Percentiles rank a stretch among this genome's conserved stretches.
phyloP scores from a whole-genome alignment of 35 echinoderm and acorn worm genomes.

The Amphiura filiformis region DNA sequence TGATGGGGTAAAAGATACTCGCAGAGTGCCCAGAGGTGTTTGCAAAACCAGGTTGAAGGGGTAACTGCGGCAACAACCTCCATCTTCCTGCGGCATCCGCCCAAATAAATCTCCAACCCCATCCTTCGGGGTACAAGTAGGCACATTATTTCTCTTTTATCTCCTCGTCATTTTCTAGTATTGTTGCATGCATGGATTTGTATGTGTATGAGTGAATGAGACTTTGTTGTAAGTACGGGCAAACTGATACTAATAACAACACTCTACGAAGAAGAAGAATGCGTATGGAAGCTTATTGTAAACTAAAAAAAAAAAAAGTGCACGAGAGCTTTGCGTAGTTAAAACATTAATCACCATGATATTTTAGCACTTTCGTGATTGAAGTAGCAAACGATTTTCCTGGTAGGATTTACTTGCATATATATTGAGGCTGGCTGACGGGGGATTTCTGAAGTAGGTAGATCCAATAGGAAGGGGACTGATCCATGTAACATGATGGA shows the following conservation, averaged over 20 bases:
- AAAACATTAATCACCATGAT: slow-evolving; percentile 6
- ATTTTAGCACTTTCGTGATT: not conserved
- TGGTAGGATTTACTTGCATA: not conserved
- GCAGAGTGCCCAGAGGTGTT: not conserved
- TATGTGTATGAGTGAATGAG: not conserved
- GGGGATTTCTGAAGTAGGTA: not conserved
- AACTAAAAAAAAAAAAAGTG: too few species aligned
- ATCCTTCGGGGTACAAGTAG: not conserved
- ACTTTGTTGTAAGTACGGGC: not conserved
- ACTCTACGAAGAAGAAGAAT: not conserved
- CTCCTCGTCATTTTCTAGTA: not conserved
- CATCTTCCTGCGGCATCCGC: not conserved
- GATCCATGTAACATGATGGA: not conserved
- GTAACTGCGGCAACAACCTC: not conserved
- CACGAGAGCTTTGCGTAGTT: not conserved
- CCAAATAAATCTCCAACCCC: slow-evolving; percentile 9
- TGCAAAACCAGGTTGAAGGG: slow-evolving; percentile 5
- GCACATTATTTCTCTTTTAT: too few species aligned
- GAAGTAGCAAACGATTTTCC: not conserved
- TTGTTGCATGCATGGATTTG: slow-evolving; percentile 11
- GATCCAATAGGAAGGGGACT: not conserved
- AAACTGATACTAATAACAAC: slow-evolving; percentile 3
- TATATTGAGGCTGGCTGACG: too few species aligned
- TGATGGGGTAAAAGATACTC: not conserved
- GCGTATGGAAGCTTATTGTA: too few species aligned